Conservation (phyloP, 2,797 vertebrate species). For the Amblyopsis hoosieri region DNA sequence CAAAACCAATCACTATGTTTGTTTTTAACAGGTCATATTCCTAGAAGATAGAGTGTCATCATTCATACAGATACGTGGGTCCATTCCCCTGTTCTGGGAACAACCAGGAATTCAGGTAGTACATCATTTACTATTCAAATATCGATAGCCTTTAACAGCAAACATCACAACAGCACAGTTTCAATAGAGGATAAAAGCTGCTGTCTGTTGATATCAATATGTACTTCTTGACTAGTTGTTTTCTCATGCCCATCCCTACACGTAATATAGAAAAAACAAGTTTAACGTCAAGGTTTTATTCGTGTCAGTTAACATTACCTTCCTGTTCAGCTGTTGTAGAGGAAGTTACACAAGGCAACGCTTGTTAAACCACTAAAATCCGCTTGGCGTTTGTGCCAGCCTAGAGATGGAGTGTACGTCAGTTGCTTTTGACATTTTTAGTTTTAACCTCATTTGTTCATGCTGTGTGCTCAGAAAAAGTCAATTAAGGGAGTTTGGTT, state of each 20-base stretch:
- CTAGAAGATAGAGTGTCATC: conserved; percentile 94
- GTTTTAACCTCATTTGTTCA: conserved; percentile 61
- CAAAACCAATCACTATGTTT: conserved; percentile 11
- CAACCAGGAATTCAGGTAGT: conserved; percentile 96
- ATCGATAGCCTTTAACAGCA: too few species aligned
- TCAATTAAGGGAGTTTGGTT: conserved; percentile 79
- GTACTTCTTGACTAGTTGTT: too few species aligned
- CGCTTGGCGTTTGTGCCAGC: conserved; percentile 12
- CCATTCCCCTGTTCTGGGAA: conserved; percentile 97
- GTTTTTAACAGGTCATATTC: conserved; percentile 86
- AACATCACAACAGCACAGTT: too few species aligned
- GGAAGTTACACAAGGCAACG: neutral
- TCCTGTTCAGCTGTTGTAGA: neutral
- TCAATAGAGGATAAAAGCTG: too few species aligned
- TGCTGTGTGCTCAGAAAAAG: conserved; percentile 79
- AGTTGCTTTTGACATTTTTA: conserved; percentile 8
- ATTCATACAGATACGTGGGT: conserved; percentile 97
- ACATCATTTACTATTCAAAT: conserved; percentile 1
- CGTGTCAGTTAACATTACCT: too few species aligned
- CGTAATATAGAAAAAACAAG: too few species aligned
- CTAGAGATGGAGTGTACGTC: neutral
- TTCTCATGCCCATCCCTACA: too few species aligned
- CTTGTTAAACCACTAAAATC: neutral
- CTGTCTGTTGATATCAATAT: too few species aligned
- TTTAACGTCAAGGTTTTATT: too few species aligned